Base-by-base conservation (phyloP, 2,797 vertebrate genomes). In the Protosalanx chinensis region DNA sequence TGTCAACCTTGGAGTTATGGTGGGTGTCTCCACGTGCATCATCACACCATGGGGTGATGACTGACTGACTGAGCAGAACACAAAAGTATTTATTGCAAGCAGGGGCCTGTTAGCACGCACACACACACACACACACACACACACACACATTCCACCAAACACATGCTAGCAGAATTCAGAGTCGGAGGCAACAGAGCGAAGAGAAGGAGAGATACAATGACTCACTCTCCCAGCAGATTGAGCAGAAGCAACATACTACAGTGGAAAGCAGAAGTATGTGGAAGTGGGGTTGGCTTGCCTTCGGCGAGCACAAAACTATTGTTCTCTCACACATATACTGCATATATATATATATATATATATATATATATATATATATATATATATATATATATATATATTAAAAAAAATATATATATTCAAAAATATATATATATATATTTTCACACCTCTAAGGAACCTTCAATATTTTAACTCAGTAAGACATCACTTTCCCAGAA, bases 81-180 rank as follows among this genome's bases (percentile, higher is more conserved):
- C 89, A 91, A 89, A 88, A 85, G 88, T 87, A 73, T 79, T 82
- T 83, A 85, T 85, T 85, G 82, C 82, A 67, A 76, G 78, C 84
- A 81, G 78, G 67, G 78, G 79, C 84, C 83, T 84, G 79, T 86
- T 82, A 77, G 23, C 73, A 72, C 74, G 69, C 78, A 81, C 82
- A 75, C 75, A 71, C 75, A 68, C 77, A 5, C 41, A 46, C 41
- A 5, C 41, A 46, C 41, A 46, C 41, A 46, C 7, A 8, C 62
- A 64, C 82, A 78, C 73, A 72, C 74, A 71, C 78, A 82, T 79
- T 83, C 74, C 72, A 78, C 77, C 71, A 84, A 85, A 80, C 78
- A 49, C 73, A 76, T 75, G 79, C 79, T 72, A 71, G 80, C 76
- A 65, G 73, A 75, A 73, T 78, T 81, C 79, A 30, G 33, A 80